Evolutionary conservation across 2,113 vertebrate genomes (phyloP).

Genomic region (Eidolon helvum): DNA sequence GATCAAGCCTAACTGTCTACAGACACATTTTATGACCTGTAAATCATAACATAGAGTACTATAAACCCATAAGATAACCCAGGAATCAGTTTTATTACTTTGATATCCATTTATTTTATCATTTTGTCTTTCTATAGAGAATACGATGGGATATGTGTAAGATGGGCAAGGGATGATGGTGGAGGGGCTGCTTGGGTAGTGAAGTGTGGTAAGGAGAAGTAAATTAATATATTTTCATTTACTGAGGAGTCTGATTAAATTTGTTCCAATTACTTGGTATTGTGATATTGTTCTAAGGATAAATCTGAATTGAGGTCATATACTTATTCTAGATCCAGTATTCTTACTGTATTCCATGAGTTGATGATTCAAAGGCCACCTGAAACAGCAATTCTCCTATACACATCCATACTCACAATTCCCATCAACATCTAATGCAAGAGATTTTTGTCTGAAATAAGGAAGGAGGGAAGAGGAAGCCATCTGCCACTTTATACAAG

Average conservation of each 20-base stretch:
- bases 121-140: background rate
- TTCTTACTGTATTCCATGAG: background rate
- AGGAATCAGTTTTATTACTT: background rate
- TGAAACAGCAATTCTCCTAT: background rate
- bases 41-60: background rate
- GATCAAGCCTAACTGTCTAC: background rate
- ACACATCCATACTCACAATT: background rate
- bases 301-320: background rate
- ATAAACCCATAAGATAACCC: background rate
- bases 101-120: background rate
- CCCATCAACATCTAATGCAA: background rate
- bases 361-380: background rate
- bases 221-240: background rate
- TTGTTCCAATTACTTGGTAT: background rate
- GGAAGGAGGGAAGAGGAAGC: background rate
- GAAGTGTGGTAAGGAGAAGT: background rate
- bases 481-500: background rate
- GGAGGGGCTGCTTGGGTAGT: background rate
- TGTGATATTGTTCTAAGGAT: background rate
- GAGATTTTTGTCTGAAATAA: background rate
- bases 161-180: too few relatives aligned
- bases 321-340: background rate
- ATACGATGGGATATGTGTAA: background rate
- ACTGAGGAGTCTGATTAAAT: background rate
- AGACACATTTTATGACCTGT: background rate